These are phyloP conservation scores for Ochropleura leucogaster DNA, from an alignment of 2,888 invertebrate species.

Conservation along the genomic window DNA sequence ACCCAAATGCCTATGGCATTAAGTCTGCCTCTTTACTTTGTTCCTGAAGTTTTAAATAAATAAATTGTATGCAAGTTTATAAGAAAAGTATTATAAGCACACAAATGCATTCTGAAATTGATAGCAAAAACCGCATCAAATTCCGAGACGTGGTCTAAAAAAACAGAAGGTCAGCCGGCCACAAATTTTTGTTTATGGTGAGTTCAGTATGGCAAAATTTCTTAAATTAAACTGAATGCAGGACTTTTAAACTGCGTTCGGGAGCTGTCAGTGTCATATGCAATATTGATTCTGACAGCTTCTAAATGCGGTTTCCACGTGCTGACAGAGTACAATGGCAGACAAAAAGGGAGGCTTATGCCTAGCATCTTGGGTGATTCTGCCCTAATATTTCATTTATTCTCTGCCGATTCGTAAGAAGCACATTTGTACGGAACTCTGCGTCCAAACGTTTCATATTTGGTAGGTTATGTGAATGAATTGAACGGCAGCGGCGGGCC, in stretches of 20 bases:
- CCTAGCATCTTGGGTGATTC: too few relatives aligned
- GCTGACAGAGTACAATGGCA: neutral
- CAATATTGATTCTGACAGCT: neutral
- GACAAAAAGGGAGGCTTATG: too few relatives aligned
- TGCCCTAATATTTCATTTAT: neutral
- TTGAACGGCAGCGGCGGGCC: constrained; percentile 70
- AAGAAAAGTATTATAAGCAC: neutral
- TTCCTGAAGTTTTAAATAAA: too few relatives aligned
- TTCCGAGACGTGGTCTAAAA: neutral
- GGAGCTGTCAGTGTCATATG: neutral
- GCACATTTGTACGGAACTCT: constrained; percentile 45
- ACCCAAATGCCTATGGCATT: too few relatives aligned
- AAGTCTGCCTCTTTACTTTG: too few relatives aligned
- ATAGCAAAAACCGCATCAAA: neutral
- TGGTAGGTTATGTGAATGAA: constrained; percentile 70
- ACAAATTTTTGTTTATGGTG: neutral
- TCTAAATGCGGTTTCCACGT: neutral
- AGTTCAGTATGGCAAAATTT: neutral
- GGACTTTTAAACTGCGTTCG: neutral
- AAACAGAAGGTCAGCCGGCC: neutral
- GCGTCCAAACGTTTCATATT: constrained; percentile 60
- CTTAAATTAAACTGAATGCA: neutral
- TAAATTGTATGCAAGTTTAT: neutral
- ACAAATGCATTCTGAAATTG: neutral
- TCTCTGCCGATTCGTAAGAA: neutral